Evolutionary conservation across 2,888 invertebrate genomes (phyloP).

Genomic region (Thysanoteuthis rhombus): DNA sequence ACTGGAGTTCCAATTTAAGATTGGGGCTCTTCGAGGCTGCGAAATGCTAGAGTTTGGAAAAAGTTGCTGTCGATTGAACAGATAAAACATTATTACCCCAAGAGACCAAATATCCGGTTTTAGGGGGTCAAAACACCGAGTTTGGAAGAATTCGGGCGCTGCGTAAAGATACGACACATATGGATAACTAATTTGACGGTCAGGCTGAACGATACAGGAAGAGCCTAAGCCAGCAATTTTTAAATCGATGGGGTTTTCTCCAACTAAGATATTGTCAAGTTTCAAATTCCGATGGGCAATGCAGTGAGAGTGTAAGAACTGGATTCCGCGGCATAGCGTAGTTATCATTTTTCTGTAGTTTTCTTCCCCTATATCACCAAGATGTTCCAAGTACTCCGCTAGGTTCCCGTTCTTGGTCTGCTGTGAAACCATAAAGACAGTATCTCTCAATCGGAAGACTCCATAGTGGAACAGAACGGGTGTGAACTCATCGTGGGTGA

Average conservation of each 20-base stretch:
- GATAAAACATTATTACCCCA: neutral
- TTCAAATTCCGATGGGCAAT: constrained; percentile 15
- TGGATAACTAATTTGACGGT: neutral
- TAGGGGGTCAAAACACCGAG: neutral
- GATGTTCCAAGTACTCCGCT: neutral
- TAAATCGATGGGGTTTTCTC: neutral
- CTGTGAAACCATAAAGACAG: neutral
- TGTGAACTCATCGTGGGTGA: neutral
- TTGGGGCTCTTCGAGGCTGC: neutral
- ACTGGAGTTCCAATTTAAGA: neutral
- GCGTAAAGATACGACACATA: neutral
- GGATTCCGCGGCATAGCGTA: neutral
- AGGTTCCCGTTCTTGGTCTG: neutral
- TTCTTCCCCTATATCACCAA: neutral
- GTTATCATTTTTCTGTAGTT: neutral
- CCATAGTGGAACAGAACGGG: neutral
- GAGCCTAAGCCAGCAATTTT: constrained; percentile 17
- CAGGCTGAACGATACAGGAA: neutral
- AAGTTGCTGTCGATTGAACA: constrained; percentile 17
- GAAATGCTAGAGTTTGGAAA: constrained; percentile 13
- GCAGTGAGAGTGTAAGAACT: neutral
- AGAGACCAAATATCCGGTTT: constrained; percentile 23
- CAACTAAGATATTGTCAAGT: neutral
- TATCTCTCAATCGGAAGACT: neutral
- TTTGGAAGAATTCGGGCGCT: constrained; percentile 13